Conservation (phyloP, 92 coral and sea anemone species). For the Pocillopora grandis region DNA sequence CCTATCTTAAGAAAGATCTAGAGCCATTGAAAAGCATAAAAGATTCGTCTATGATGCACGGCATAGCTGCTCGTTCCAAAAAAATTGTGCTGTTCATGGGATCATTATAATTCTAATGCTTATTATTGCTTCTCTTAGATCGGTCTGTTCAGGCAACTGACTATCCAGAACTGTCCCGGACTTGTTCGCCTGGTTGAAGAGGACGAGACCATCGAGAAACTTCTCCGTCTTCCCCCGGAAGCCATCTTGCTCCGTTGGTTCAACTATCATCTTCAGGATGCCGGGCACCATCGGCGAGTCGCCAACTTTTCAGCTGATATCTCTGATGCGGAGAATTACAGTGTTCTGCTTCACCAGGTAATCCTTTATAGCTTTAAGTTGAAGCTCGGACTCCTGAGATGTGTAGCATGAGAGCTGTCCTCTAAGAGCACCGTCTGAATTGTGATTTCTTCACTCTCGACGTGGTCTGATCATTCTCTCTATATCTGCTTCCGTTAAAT, state of each 20-base stretch:
- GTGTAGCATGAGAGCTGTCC: too few relatives aligned
- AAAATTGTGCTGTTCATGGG: too few relatives aligned
- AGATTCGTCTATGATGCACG: too few relatives aligned
- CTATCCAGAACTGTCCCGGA: conserved; percentile 85
- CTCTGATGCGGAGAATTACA: conserved; percentile 85
- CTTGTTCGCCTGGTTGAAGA: conserved; percentile 80
- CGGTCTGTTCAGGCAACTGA: conserved; percentile 85
- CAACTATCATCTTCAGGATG: conserved; percentile 84
- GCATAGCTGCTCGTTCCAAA: too few relatives aligned
- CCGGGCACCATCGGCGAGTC: conserved; percentile 79
- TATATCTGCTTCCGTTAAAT: too few relatives aligned
- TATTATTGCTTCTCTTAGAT: conserved; percentile 50
- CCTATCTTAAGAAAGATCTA: too few relatives aligned
- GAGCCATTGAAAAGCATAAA: too few relatives aligned
- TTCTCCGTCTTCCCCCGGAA: conserved; percentile 85
- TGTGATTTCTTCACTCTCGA: too few relatives aligned
- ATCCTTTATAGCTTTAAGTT: not conserved
- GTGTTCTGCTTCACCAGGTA: conserved; percentile 86
- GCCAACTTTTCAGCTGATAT: conserved; percentile 83
- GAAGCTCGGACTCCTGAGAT: too few relatives aligned
- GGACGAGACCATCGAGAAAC: conserved; percentile 73
- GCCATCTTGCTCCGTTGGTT: conserved; percentile 90
- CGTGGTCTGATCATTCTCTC: too few relatives aligned
- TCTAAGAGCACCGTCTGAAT: too few relatives aligned
- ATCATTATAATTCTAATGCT: too few relatives aligned